Percentiles rank a stretch among this genome's conserved stretches.
Evolutionary conservation across 2,113 vertebrate genomes (phyloP).

Genomic region (Clarias magur): DNA sequence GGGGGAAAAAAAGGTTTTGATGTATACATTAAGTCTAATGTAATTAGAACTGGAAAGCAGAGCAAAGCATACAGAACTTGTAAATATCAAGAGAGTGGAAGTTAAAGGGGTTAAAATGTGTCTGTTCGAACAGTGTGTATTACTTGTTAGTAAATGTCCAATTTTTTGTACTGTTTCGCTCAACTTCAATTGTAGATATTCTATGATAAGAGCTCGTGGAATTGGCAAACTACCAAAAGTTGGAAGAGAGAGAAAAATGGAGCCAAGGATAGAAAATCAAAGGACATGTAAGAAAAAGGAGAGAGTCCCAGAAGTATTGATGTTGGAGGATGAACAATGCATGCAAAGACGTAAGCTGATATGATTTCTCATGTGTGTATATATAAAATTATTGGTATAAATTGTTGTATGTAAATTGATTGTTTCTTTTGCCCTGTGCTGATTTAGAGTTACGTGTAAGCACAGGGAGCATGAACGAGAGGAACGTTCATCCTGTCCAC

Average conservation of each 20-base stretch:
- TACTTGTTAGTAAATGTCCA: neutral
- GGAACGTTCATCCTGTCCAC: constrained; percentile 25
- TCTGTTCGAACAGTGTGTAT: neutral
- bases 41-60: neutral
- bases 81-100: constrained; percentile 15
- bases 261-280: constrained; percentile 27
- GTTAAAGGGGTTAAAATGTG: constrained; percentile 24
- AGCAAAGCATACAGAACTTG: neutral
- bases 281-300: constrained; percentile 29
- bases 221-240: constrained; percentile 35
- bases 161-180: neutral
- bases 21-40: neutral
- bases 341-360: constrained; percentile 36
- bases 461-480: constrained; percentile 19
- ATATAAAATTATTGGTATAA: neutral
- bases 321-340: constrained; percentile 40
- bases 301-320: constrained; percentile 7
- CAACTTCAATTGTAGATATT: constrained; percentile 32
- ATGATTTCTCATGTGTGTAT: neutral
- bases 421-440: constrained; percentile 16
- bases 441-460: constrained; percentile 31
- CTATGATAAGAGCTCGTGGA: constrained; percentile 41
- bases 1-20: neutral
- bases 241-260: constrained; percentile 42
- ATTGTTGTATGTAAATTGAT: constrained; percentile 2